Evolutionary conservation across 2,888 invertebrate genomes (phyloP).

Genomic region (Pyrgus malvae): DNA sequence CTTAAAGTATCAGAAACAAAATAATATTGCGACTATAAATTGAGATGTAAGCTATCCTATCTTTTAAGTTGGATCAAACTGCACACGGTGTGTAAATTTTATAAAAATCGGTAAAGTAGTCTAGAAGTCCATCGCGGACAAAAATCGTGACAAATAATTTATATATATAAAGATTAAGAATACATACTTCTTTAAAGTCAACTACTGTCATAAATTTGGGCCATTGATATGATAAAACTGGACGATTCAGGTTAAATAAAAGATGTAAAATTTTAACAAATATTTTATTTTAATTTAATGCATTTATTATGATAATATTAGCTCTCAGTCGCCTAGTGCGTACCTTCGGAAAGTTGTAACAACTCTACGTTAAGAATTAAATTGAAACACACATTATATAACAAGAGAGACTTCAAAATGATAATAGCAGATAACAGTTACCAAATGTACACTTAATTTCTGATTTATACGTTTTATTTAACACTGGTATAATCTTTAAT

Average conservation of each 20-base stretch:
- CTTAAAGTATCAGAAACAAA: too few relatives aligned
- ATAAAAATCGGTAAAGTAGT: too few relatives aligned
- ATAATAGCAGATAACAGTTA: slow-evolving; percentile 2
- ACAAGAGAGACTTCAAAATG: slow-evolving; percentile 21
- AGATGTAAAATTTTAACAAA: slow-evolving; percentile 70
- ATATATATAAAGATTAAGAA: too few relatives aligned
- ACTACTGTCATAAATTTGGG: neutral
- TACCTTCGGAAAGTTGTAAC: slow-evolving; percentile 81
- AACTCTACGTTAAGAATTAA: slow-evolving; percentile 54
- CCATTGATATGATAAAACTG: neutral
- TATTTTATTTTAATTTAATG: slow-evolving; percentile 80
- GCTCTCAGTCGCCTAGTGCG: slow-evolving; percentile 82
- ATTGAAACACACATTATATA: slow-evolving; percentile 34
- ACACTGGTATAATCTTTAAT: slow-evolving; percentile 2
- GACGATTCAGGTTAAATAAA: slow-evolving; percentile 41
- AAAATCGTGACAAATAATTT: too few relatives aligned
- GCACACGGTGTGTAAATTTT: too few relatives aligned
- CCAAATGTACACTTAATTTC: slow-evolving; percentile 12
- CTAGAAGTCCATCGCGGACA: too few relatives aligned
- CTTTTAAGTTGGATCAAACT: too few relatives aligned
- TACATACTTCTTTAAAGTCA: too few relatives aligned
- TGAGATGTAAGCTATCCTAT: too few relatives aligned
- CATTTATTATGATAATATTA: slow-evolving; percentile 80
- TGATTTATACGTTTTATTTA: neutral
- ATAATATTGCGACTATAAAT: too few relatives aligned